Conservation (phyloP, 2,888 invertebrate genomes). For the Epirrhoe alternata region DNA sequence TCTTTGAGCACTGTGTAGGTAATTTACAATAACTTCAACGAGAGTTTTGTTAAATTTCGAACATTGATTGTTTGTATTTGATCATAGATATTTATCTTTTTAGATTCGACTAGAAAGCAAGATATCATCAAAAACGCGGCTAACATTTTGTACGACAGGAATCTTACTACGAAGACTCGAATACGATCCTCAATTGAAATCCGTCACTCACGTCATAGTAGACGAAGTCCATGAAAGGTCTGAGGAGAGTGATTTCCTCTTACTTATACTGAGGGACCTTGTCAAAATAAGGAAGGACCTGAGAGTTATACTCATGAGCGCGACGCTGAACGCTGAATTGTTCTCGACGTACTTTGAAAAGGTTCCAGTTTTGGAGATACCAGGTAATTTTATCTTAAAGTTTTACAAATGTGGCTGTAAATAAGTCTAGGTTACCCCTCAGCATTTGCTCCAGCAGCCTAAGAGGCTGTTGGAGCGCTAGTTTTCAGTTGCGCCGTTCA, state of each 20-base stretch:
- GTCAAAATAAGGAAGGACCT: slow-evolving; percentile 89
- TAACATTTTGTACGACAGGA: slow-evolving; percentile 97
- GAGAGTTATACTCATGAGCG: slow-evolving; percentile 96
- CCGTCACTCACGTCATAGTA: slow-evolving; percentile 93
- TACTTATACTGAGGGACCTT: slow-evolving; percentile 92
- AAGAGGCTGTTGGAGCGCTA: too few species aligned
- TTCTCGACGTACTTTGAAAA: slow-evolving; percentile 94
- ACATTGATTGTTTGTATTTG: too few species aligned
- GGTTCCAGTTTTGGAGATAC: slow-evolving; percentile 92
- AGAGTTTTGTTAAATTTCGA: too few species aligned
- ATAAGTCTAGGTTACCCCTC: too few species aligned
- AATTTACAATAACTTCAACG: too few species aligned
- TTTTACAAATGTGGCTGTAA: background rate
- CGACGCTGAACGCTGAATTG: slow-evolving; percentile 93
- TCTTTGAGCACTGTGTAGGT: too few species aligned
- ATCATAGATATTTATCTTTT: slow-evolving; percentile 58
- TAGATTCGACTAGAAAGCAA: slow-evolving; percentile 93
- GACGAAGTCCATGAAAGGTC: slow-evolving; percentile 98
- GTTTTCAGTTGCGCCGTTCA: too few species aligned
- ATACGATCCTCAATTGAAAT: slow-evolving; percentile 89
- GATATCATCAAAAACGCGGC: slow-evolving; percentile 90
- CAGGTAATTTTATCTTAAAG: slow-evolving; percentile 87
- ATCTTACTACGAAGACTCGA: slow-evolving; percentile 94
- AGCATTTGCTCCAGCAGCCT: too few species aligned
- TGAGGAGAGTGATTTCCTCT: slow-evolving; percentile 95